A percentile compares a stretch with the other conserved stretches of the same genome.
phyloP scores from a whole-genome alignment of 2,797 vertebrate genomes.

The Neomorphus geoffroyi region DNA sequence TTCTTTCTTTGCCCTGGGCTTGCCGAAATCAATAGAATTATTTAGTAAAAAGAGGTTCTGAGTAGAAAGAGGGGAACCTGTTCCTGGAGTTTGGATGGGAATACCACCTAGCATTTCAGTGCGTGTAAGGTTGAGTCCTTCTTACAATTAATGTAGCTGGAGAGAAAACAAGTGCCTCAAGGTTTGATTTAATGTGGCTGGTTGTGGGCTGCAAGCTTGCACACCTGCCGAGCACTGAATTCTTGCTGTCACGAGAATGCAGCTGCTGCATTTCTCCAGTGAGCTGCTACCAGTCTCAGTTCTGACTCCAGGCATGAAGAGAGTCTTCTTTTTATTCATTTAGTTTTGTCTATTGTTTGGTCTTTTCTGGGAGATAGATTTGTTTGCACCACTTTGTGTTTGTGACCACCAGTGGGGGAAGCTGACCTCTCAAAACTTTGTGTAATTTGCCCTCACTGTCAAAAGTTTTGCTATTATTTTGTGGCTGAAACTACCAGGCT shows the following conservation, averaged over 20 bases:
- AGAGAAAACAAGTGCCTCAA: background rate
- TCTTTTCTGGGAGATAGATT: background rate
- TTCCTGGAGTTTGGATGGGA: background rate
- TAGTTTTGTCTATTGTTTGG: background rate
- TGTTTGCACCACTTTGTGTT: background rate
- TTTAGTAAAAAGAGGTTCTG: background rate
- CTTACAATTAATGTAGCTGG: background rate
- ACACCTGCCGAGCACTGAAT: background rate
- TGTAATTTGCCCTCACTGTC: background rate
- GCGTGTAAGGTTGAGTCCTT: background rate
- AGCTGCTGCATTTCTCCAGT: background rate
- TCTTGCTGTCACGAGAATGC: background rate
- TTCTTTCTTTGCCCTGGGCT: background rate
- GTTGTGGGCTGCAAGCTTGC: background rate
- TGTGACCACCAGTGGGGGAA: background rate
- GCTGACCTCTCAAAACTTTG: background rate
- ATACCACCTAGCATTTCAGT: background rate
- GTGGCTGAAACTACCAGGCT: background rate
- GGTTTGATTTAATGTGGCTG: background rate
- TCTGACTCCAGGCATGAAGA: background rate
- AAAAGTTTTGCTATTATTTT: background rate
- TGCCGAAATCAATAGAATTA: conserved; percentile 12
- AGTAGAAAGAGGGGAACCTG: background rate
- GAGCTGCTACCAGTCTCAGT: background rate
- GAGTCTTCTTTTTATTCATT: background rate